Percentiles rank a stretch among this genome's conserved stretches.
Conservation (phyloP, 2,113 vertebrate species). For the Pithys albifrons region DNA sequence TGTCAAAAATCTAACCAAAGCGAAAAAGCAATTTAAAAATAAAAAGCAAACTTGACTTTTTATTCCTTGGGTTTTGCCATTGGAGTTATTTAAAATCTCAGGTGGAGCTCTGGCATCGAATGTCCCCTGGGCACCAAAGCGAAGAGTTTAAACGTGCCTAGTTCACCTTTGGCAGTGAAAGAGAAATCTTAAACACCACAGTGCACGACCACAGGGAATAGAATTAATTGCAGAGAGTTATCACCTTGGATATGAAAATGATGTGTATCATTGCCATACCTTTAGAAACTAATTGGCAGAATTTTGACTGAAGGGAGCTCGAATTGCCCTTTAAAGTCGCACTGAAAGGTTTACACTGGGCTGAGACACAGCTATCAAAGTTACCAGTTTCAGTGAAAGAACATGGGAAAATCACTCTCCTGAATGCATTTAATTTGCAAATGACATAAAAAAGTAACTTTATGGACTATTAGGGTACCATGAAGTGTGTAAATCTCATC, state of each 20-base stretch:
- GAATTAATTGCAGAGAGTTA: neutral
- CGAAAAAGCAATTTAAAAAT: neutral
- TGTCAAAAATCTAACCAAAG: neutral
- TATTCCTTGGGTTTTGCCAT: neutral
- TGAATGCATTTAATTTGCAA: neutral
- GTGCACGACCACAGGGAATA: neutral
- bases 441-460: neutral
- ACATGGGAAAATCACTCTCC: neutral
- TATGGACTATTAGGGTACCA: neutral
- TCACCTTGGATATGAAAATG: neutral
- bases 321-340: neutral
- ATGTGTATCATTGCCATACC: neutral
- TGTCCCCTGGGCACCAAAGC: neutral
- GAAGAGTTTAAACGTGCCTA: neutral
- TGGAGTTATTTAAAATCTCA: neutral
- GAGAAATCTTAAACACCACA: neutral
- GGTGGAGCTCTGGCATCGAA: neutral
- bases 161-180: neutral
- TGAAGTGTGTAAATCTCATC: neutral
- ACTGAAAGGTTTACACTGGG: neutral
- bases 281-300: neutral
- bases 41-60: neutral
- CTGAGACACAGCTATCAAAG: neutral
- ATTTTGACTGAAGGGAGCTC: neutral
- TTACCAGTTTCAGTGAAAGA: neutral